These are phyloP conservation scores for Pollachius pollachius DNA, from an alignment of 2,113 vertebrate species.

Conservation along the genomic window DNA sequence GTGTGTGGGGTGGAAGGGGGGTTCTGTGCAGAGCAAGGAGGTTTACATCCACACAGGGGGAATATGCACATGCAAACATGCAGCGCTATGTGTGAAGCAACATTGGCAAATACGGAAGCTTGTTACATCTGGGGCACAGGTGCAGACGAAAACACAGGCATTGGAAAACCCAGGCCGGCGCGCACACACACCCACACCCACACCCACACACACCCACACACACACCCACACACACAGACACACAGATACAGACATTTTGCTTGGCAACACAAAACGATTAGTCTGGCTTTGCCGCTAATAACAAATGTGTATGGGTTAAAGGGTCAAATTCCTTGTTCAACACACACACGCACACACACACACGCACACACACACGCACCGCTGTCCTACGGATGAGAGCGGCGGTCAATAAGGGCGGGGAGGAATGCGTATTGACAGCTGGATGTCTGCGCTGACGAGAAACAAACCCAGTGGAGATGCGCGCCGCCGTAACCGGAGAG, in stretches of 20 bases:
- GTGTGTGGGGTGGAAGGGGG: conserved; percentile 5
- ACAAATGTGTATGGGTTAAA: no score
- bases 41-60: conserved; percentile 36
- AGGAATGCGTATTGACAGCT: conserved; percentile 58
- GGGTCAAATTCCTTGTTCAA: neutral
- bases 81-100: neutral
- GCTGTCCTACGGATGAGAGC: conserved; percentile 33
- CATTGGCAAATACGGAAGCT: conserved; percentile 7
- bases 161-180: neutral
- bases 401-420: conserved; percentile 42
- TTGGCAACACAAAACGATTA: no score
- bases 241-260: neutral
- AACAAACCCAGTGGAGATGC: conserved; percentile 56
- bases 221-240: neutral
- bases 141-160: neutral
- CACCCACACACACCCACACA: neutral
- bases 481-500: conserved; percentile 61
- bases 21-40: conserved; percentile 72
- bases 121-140: conserved; percentile 15
- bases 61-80: conserved; percentile 18
- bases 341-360: neutral
- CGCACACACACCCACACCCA: neutral
- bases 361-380: neutral
- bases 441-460: conserved; percentile 57
- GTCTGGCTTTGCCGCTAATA: no score